phyloP scores from a whole-genome alignment of 1,140 invertebrate species.

The Caenorhabditis brenneri region DNA sequence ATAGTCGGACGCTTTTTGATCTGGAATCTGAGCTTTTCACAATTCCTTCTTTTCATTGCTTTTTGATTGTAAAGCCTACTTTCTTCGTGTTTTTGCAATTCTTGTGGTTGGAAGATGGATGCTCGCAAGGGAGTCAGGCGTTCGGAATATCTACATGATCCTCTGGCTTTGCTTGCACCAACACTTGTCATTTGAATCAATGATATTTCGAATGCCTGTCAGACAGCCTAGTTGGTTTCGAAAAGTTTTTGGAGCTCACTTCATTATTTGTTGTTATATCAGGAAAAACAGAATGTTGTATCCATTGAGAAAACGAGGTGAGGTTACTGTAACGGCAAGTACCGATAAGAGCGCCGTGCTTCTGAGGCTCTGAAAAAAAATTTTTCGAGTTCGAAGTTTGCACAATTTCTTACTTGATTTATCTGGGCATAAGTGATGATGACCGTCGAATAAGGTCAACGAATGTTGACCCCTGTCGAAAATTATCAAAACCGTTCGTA shows the following conservation, averaged over 20 bases:
- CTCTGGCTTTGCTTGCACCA: not conserved
- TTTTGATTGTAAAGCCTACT: not conserved
- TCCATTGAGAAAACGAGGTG: constrained; percentile 1
- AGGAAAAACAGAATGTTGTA: not conserved
- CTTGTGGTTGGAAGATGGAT: not conserved
- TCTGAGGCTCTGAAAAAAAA: not conserved
- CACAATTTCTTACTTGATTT: not conserved
- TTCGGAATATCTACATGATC: not conserved
- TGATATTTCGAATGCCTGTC: constrained; percentile 9
- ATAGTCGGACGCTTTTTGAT: not conserved
- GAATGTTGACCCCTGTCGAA: not conserved
- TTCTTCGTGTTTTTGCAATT: not conserved
- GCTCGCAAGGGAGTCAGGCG: not conserved
- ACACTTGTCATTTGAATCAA: not conserved
- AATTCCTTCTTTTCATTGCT: not conserved
- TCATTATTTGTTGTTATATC: not conserved
- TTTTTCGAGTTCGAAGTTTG: too few species aligned
- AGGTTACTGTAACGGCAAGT: constrained; percentile 23
- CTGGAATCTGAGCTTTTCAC: not conserved
- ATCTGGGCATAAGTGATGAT: not conserved
- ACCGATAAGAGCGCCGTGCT: constrained; percentile 22
- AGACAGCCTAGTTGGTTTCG: too few species aligned
- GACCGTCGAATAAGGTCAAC: not conserved
- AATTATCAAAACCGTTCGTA: not conserved
- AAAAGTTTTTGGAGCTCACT: too few species aligned